phyloP scores from a whole-genome alignment of 2,797 vertebrate genomes.

The Sus cebifrons region DNA sequence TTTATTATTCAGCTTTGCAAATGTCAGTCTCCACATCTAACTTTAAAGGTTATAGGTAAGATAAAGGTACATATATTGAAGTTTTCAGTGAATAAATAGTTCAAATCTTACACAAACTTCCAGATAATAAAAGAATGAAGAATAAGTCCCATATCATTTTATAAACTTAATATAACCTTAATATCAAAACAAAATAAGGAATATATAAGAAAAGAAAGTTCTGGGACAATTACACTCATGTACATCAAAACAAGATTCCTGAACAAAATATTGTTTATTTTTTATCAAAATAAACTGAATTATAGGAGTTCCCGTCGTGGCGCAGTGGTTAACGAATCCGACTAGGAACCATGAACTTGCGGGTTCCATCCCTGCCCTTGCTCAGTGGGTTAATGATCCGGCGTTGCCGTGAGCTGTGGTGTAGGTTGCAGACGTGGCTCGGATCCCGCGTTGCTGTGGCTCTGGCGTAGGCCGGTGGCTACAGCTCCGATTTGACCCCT shows the following conservation, averaged over 20 bases:
- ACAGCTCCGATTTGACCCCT: too few species aligned
- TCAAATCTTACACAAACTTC: conserved; percentile 10
- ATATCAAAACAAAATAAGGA: conserved; percentile 53
- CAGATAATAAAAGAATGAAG: neutral
- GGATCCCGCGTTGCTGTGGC: too few species aligned
- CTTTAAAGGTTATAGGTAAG: conserved; percentile 65
- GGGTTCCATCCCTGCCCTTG: too few species aligned
- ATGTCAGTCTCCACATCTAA: conserved; percentile 50
- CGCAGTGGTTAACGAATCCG: too few species aligned
- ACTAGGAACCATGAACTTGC: too few species aligned
- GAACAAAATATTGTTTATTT: conserved; percentile 32
- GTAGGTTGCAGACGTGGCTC: too few species aligned
- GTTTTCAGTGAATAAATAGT: conserved; percentile 51
- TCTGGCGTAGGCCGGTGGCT: too few species aligned
- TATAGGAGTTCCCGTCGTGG: neutral
- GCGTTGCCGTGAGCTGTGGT: too few species aligned
- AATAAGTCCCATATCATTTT: neutral
- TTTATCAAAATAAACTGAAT: neutral
- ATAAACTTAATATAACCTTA: conserved; percentile 3
- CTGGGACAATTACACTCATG: neutral
- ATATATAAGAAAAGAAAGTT: conserved; percentile 30
- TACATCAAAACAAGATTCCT: conserved; percentile 55
- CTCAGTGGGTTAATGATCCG: too few species aligned
- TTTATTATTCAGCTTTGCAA: conserved; percentile 74
- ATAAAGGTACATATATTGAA: conserved; percentile 52